A percentile compares a stretch with the other conserved stretches of the same genome.
Evolutionary conservation across 2,797 vertebrate genomes (phyloP).

Genomic region (Epinephelus malabaricus): DNA sequence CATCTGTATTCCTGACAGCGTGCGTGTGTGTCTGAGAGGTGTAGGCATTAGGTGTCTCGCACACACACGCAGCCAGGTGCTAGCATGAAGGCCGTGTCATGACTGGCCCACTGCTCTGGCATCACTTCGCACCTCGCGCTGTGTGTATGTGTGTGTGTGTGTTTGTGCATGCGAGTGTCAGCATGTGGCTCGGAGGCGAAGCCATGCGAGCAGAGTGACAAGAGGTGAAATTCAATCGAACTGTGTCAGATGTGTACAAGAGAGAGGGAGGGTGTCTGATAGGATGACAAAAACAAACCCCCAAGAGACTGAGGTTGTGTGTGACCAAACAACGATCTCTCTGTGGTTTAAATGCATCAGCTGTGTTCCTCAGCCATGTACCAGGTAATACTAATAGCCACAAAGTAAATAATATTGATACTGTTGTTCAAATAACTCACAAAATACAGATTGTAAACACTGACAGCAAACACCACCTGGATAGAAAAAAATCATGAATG

Average conservation of each 20-base stretch:
- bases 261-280: slow-evolving; percentile 44
- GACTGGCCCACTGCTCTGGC: slow-evolving; percentile 61
- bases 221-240: slow-evolving; percentile 74
- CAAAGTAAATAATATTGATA: slow-evolving; percentile 1
- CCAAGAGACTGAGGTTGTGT: slow-evolving; percentile 9
- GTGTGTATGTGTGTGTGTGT: slow-evolving; percentile 25
- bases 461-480: slow-evolving; percentile 14
- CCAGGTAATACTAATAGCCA: not conserved
- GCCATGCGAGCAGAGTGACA: slow-evolving; percentile 56
- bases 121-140: slow-evolving; percentile 48
- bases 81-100: slow-evolving; percentile 65
- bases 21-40: slow-evolving; percentile 53
- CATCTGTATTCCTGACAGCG: slow-evolving; percentile 70
- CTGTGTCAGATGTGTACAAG: slow-evolving; percentile 62
- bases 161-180: slow-evolving; percentile 26
- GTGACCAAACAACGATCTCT: slow-evolving; percentile 9
- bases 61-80: slow-evolving; percentile 46
- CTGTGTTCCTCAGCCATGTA: not conserved
- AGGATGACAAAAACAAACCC: slow-evolving; percentile 24
- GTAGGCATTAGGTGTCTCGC: slow-evolving; percentile 66
- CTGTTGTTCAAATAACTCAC: not conserved
- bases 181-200: slow-evolving; percentile 55
- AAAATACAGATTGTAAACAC: slow-evolving; percentile 1
- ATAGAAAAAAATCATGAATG: slow-evolving; percentile 1
- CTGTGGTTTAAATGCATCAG: slow-evolving; percentile 15